A percentile compares a stretch with the other conserved stretches of the same genome.
These are phyloP conservation scores for Andrena trimmerana DNA, from an alignment of 2,888 invertebrate species.

Conservation along the genomic window DNA sequence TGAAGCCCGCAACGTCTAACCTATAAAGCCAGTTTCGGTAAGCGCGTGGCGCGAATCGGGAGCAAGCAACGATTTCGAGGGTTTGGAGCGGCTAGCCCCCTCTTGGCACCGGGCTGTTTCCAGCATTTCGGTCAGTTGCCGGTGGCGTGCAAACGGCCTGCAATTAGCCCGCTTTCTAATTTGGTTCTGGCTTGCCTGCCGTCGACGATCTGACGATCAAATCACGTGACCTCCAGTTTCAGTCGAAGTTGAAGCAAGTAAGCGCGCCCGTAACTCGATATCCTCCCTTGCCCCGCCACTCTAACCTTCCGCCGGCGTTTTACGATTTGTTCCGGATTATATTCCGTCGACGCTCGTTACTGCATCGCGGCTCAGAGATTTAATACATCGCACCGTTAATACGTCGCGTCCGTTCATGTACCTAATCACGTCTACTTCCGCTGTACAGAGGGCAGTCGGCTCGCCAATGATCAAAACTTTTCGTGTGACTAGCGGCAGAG, in stretches of 20 bases:
- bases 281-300: conserved; percentile 16
- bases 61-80: conserved; percentile 45
- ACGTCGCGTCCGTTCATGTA: neutral
- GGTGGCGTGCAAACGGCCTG: conserved; percentile 81
- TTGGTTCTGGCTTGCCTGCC: conserved; percentile 75
- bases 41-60: conserved; percentile 60
- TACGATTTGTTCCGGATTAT: conserved; percentile 30
- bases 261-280: conserved; percentile 54
- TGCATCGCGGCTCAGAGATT: neutral
- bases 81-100: conserved; percentile 15
- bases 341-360: conserved; percentile 19
- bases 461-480: neutral
- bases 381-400: neutral
- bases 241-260: conserved; percentile 69
- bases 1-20: conserved; percentile 7
- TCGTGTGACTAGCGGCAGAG: neutral
- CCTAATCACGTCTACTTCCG: neutral
- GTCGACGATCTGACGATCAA: conserved; percentile 80
- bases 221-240: conserved; percentile 78
- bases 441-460: neutral
- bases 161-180: conserved; percentile 82
- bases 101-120: conserved; percentile 57
- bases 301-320: conserved; percentile 3
- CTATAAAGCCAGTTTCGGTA: conserved; percentile 15
- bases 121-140: conserved; percentile 77